Evolutionary conservation across 2,113 vertebrate species (phyloP), one percentile per base, ranked within the genome.

Genomic region (Scortum barcoo): DNA sequence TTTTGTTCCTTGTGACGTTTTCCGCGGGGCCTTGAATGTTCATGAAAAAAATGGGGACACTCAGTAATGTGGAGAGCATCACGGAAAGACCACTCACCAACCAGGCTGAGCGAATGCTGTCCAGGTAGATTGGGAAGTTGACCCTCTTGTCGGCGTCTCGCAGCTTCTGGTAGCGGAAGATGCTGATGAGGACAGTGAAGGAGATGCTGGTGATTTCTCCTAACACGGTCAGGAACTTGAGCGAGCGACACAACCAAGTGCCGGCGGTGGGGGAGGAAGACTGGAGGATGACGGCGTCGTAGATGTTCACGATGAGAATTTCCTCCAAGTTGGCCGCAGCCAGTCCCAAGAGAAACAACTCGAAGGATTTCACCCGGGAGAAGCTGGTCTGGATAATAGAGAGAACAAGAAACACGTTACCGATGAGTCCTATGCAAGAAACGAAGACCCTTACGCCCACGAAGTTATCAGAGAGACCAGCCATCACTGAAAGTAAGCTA

Each of bases 111-210:
- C 76, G 40, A 26, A 84, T 19, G 73, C 76, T 81, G 86, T 96
- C 95, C 90, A 95, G 84, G 48, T 74, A 78, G 38, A 94, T 85
- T 0, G 90, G 88, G 5, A 90, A 42, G 42, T 83, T 92, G 61
- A 72, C 91, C 19, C 90, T 86, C 4, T 60, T 86, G 7, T 54
- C 22, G 3, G 84, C 86, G 2, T 95, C 88, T 28, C 87, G 88
- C 19, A 96, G 82, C 91, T 96, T 96, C 88, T 94, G 93, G 83
- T 94, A 95, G 56, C 94, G 94, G 75, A 88, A 96, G 71, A 93
- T 53, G 79, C 92, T 87, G 76, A 95, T 96, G 65, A 96, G 88
- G 17, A 94, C 90, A 0, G 95, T 95, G 88, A 96, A 94, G 61
- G 94, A 44, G 76, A 96, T 94, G 84, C 93, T 94, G 83, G 68